Percentiles rank a stretch among this genome's conserved stretches.
Evolutionary conservation across 1,140 invertebrate genomes (phyloP).

Genomic region (Drosophila murphyi): DNA sequence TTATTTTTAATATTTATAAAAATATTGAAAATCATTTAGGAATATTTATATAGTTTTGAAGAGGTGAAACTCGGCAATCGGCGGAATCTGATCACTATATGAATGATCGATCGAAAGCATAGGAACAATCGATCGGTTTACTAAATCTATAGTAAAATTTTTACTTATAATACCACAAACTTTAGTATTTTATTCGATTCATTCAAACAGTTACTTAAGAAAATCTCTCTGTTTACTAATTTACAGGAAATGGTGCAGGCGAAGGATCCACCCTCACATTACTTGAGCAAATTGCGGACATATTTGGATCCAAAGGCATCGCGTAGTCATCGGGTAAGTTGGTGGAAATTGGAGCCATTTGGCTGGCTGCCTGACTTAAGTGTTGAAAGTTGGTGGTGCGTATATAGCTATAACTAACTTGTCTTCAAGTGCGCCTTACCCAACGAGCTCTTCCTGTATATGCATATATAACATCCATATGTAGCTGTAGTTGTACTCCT

Average conservation of each 20-base stretch:
- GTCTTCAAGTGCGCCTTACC: conserved; percentile 4
- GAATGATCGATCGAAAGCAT: too few relatives aligned
- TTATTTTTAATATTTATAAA: too few relatives aligned
- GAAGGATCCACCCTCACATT: conserved; percentile 97
- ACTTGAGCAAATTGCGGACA: conserved; percentile 96
- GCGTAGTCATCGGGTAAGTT: conserved; percentile 94
- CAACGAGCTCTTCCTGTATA: conserved; percentile 12
- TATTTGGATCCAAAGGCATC: conserved; percentile 98
- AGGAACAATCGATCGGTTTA: too few relatives aligned
- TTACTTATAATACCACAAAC: too few relatives aligned
- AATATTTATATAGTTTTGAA: too few relatives aligned
- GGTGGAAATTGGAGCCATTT: conserved; percentile 9
- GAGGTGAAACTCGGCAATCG: too few relatives aligned
- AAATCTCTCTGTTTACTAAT: conserved; percentile 41
- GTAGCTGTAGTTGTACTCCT: conserved; percentile 26
- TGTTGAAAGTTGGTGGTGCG: conserved; percentile 37
- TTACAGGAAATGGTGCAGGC: conserved; percentile 97
- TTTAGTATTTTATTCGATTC: too few relatives aligned
- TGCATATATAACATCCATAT: conserved; percentile 8
- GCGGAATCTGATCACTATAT: too few relatives aligned
- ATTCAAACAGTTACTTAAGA: not conserved
- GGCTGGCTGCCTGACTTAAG: conserved; percentile 3
- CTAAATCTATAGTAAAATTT: too few relatives aligned
- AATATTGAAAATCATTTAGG: too few relatives aligned
- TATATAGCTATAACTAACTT: conserved; percentile 13